Evolutionary conservation across 2,797 vertebrate genomes (phyloP).

Genomic region (Artibeus lituratus): DNA sequence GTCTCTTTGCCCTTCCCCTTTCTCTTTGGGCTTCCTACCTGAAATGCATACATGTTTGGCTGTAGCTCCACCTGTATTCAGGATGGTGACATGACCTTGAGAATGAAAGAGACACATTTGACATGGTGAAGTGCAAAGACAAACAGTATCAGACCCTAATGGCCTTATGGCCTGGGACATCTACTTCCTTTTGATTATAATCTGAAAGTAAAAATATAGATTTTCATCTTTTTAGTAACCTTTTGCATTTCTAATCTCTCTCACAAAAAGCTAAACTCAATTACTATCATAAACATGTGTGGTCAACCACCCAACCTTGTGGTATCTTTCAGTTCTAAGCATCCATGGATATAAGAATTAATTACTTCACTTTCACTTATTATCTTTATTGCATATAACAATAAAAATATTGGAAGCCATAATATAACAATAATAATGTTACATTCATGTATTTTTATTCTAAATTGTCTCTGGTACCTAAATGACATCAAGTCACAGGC

Average conservation of each 20-base stretch:
- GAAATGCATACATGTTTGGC: conserved; percentile 12
- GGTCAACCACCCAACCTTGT: background rate
- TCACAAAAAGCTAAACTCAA: background rate
- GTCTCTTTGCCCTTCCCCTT: background rate
- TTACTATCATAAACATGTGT: background rate
- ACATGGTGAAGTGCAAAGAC: background rate
- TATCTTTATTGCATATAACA: background rate
- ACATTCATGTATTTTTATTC: background rate
- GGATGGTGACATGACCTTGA: background rate
- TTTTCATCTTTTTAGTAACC: background rate
- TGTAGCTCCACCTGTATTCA: background rate
- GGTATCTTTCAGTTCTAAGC: background rate
- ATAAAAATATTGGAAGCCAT: background rate
- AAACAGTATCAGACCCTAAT: background rate
- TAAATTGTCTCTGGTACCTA: background rate
- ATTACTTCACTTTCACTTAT: background rate
- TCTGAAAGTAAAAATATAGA: background rate
- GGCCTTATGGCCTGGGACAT: background rate
- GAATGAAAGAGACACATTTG: background rate
- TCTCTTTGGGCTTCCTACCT: background rate
- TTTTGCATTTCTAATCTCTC: background rate
- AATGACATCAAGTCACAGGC: background rate
- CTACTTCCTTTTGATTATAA: background rate
- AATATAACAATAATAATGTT: background rate
- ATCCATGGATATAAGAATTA: background rate